phyloP scores from a whole-genome alignment of 1,140 invertebrate species.

The Amyelois transitella region DNA sequence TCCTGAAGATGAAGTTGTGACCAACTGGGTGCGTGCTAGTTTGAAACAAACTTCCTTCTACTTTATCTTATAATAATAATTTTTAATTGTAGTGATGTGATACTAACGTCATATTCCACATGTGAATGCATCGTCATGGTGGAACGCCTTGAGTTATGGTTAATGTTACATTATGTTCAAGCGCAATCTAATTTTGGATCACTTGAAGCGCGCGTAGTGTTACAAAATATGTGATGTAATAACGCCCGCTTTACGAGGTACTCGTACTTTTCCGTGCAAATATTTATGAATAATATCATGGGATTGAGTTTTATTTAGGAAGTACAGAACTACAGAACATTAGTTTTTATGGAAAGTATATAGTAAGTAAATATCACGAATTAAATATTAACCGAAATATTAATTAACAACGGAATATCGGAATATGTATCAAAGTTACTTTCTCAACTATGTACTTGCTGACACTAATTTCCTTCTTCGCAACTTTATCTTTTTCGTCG shows the following conservation, averaged over 20 bases:
- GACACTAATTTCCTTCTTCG: too few relatives aligned
- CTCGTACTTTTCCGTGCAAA: slow-evolving; percentile 23
- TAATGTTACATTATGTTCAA: slow-evolving; percentile 14
- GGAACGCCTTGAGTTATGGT: neutral
- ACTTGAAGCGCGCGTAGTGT: slow-evolving; percentile 38
- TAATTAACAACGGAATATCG: too few relatives aligned
- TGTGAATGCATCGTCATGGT: slow-evolving; percentile 12
- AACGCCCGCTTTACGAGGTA: slow-evolving; percentile 24
- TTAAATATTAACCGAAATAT: too few relatives aligned
- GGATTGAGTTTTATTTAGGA: neutral
- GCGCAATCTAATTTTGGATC: slow-evolving; percentile 42
- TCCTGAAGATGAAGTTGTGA: slow-evolving; percentile 64
- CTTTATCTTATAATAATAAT: neutral
- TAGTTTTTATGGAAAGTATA: neutral
- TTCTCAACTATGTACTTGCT: too few relatives aligned
- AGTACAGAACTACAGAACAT: neutral
- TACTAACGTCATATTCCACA: slow-evolving; percentile 6
- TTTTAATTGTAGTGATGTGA: neutral
- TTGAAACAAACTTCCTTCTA: neutral
- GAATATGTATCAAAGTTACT: too few relatives aligned
- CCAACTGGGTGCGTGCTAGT: slow-evolving; percentile 60
- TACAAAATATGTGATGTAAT: slow-evolving; percentile 62
- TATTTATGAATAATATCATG: neutral
- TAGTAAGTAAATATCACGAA: too few relatives aligned
- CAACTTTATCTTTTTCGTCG: too few relatives aligned